These are phyloP conservation scores for Aegithalos caudatus DNA, from an alignment of 2,113 vertebrate genomes.

Conservation along the genomic window DNA sequence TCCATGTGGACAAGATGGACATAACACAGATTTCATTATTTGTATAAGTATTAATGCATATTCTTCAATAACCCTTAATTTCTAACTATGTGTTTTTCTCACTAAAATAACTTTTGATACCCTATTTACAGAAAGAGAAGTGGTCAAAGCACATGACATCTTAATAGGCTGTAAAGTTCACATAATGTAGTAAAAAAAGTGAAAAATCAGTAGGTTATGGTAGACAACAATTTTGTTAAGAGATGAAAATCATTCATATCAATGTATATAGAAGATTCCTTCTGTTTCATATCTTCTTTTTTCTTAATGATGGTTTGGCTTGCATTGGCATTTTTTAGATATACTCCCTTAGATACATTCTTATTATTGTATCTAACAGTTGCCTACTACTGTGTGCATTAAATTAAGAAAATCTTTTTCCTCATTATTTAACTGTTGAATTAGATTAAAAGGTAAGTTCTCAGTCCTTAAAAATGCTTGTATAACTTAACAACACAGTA, in stretches of 20 bases:
- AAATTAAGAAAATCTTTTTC: neutral
- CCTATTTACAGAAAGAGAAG: neutral
- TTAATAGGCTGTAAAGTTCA: neutral
- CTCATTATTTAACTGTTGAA: neutral
- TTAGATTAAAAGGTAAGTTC: neutral
- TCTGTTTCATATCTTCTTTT: neutral
- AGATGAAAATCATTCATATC: neutral
- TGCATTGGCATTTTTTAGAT: neutral
- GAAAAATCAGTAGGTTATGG: neutral
- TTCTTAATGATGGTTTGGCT: neutral
- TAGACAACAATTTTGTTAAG: neutral
- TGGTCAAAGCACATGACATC: neutral
- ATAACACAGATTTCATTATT: neutral
- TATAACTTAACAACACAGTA: neutral
- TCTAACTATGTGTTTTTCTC: neutral
- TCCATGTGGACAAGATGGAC: neutral
- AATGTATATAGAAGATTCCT: neutral
- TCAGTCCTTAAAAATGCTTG: neutral
- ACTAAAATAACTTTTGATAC: neutral
- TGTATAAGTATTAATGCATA: neutral
- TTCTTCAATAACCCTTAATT: neutral
- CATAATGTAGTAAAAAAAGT: neutral
- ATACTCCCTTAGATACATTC: neutral
- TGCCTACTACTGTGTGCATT: neutral
- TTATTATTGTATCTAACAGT: neutral